Base-by-base conservation (phyloP, 2,888 invertebrate genomes). In the Plagodis dolabraria region DNA sequence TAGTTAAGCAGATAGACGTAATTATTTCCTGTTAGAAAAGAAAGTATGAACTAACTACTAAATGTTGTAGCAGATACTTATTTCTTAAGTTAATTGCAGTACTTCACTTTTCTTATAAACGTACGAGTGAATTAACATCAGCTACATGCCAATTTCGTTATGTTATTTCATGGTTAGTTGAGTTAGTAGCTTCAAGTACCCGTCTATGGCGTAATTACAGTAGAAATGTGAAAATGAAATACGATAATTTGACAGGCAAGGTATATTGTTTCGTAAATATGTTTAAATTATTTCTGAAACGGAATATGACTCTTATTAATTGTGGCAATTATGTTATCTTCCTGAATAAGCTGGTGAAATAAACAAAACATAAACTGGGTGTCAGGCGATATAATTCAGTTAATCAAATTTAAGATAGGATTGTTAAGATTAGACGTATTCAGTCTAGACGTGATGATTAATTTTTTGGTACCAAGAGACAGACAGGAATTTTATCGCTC, bases 1-100 rank as follows among this genome's bases (percentile, higher is more conserved):
- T 40, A 59, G 42, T 44, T 47, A 55, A 45, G 47, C 33, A 48
- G 60, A 46, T 53, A 60, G 7, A 49, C 49, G 51, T 46, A 53
- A 60, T 61, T 45, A 53, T 57, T 61, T 57, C 60, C 56, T 61
- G 53, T 46, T 57, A 46, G 46, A 56, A 54, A 48, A 42, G 60
- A 61, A 61, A 56, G 60, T 53, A 53, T 53, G 38, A 22, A 49
- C 42, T 40, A 10, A 46, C n/a, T 52, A 9, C 12, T 53, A 12
- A 38, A 60, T 40, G 51, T 44, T 45, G 46, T 38, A 48, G 22
- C 47, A 34, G 45, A 50, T 51, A 51, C 42, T 45, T 34, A 35
- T 47, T 51, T 48, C 40, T 51, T 42, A n/a, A 59, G 11, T 53
- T 59, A 35, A 53, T 59, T 48, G 46, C n/a, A n/a, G 33, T 33